These are phyloP conservation scores for Augochlora pura DNA, from an alignment of 1,140 invertebrate genomes.

Conservation along the genomic window DNA sequence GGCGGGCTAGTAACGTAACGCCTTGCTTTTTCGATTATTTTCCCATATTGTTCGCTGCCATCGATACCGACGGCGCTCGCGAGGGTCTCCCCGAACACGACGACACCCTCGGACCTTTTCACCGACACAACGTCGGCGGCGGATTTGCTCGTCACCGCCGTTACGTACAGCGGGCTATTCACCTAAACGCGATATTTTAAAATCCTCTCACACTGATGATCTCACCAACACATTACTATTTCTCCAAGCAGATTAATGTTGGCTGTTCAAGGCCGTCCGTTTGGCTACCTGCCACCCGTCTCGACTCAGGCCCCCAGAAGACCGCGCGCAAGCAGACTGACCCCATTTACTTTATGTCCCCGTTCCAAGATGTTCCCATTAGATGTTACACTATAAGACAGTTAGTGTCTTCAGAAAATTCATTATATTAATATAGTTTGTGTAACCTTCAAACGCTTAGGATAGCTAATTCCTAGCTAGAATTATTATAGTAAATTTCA, in stretches of 20 bases:
- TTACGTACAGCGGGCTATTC: slow-evolving; percentile 88
- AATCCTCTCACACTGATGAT: slow-evolving; percentile 39
- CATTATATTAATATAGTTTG: no score
- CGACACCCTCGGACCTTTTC: slow-evolving; percentile 78
- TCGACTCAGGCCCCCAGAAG: no score
- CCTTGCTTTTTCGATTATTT: slow-evolving; percentile 72
- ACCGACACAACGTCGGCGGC: slow-evolving; percentile 84
- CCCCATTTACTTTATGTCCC: no score
- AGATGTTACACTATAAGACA: no score
- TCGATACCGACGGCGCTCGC: slow-evolving; percentile 86
- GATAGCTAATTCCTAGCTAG: no score
- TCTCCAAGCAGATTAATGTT: background rate
- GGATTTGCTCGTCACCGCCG: slow-evolving; percentile 87
- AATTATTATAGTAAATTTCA: no score
- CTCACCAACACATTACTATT: no score
- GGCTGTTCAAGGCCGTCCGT: background rate
- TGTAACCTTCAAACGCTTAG: no score
- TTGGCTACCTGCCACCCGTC: background rate
- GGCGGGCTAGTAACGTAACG: slow-evolving; percentile 87
- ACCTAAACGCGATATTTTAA: slow-evolving; percentile 79
- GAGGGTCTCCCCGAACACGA: slow-evolving; percentile 90
- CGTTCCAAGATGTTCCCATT: no score
- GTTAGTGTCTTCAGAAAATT: no score
- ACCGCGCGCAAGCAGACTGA: no score
- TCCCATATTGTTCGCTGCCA: slow-evolving; percentile 81